Conservation (phyloP, 2,113 vertebrate species). For the Saiga tatarica region DNA sequence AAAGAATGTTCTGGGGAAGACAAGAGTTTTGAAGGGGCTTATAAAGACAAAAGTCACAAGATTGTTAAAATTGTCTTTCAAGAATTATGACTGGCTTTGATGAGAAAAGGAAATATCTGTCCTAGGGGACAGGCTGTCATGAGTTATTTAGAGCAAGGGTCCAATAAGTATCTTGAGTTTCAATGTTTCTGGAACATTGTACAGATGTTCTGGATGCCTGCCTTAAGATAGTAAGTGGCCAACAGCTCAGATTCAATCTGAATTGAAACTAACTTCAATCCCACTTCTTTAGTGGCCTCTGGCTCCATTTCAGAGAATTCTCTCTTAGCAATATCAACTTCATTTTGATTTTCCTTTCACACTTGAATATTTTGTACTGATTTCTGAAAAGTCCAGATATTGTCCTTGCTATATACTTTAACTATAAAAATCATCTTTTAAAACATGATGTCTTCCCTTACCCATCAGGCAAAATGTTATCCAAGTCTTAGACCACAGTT, state of each 20-base stretch:
- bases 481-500: background rate
- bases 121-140: background rate
- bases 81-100: background rate
- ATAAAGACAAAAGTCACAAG: background rate
- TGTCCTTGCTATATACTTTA: background rate
- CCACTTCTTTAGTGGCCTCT: background rate
- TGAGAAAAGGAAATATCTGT: background rate
- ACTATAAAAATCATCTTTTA: background rate
- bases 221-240: background rate
- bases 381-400: background rate
- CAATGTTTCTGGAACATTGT: background rate
- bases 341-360: background rate
- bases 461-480: background rate
- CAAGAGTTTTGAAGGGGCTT: background rate
- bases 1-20: background rate
- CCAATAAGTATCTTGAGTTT: background rate
- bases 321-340: background rate
- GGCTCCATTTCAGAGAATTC: background rate
- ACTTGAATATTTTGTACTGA: background rate
- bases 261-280: background rate
- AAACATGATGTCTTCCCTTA: background rate
- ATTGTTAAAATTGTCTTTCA: background rate
- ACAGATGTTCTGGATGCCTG: background rate
- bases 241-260: background rate
- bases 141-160: background rate